These are phyloP conservation scores for Actias luna DNA, from an alignment of 2,888 invertebrate species.

Conservation along the genomic window DNA sequence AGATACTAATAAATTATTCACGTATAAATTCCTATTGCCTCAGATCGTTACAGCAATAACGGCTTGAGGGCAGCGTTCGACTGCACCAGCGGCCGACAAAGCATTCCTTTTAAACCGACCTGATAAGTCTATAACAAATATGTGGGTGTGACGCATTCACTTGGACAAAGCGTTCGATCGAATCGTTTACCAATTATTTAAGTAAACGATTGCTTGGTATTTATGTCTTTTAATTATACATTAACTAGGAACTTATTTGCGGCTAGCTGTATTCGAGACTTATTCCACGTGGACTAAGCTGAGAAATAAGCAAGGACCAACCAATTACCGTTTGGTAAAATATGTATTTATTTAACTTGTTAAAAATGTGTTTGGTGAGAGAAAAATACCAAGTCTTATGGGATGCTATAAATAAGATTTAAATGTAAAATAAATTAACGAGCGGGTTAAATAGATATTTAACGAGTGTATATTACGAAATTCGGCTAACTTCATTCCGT, in stretches of 20 bases:
- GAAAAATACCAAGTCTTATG: too few species aligned
- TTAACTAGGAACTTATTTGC: neutral
- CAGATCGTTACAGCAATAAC: conserved; percentile 5
- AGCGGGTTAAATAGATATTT: too few species aligned
- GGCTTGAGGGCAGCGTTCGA: conserved; percentile 7
- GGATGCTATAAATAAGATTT: too few species aligned
- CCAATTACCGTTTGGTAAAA: too few species aligned
- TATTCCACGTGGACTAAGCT: neutral
- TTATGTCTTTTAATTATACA: conserved; percentile 1
- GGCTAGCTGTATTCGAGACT: neutral
- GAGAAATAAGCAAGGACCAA: neutral
- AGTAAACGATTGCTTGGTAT: conserved; percentile 7
- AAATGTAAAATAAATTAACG: too few species aligned
- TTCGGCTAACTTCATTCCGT: too few species aligned
- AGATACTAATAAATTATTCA: neutral
- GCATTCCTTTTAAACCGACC: conserved; percentile 23
- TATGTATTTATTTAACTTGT: too few species aligned
- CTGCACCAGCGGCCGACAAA: conserved; percentile 18
- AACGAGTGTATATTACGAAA: too few species aligned
- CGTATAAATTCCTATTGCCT: conserved; percentile 12
- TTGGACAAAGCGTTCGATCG: conserved; percentile 21
- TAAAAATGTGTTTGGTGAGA: too few species aligned
- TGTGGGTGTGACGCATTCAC: conserved; percentile 32
- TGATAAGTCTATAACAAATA: conserved; percentile 24
- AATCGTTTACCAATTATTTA: conserved; percentile 17